Evolutionary conservation across 2,113 vertebrate genomes (phyloP).

Genomic region (Anhinga anhinga): DNA sequence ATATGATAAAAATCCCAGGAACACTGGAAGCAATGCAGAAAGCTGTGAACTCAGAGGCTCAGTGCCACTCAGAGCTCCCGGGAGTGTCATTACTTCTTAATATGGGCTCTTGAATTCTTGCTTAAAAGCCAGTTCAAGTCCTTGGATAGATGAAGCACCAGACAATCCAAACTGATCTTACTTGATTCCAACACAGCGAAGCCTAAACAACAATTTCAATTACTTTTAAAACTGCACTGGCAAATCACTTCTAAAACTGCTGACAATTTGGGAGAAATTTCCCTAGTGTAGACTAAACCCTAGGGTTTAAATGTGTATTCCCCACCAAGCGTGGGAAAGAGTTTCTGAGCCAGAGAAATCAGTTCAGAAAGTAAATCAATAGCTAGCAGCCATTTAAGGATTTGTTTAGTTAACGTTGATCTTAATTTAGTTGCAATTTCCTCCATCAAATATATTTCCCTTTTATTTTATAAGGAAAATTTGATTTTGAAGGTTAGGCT

Average conservation of each 20-base stretch:
- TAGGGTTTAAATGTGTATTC: not conserved
- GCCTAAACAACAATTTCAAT: not conserved
- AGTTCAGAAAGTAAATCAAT: constrained; percentile 36
- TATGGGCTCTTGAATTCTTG: not conserved
- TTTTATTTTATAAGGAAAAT: constrained; percentile 27
- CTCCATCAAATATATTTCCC: not conserved
- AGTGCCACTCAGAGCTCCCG: not conserved
- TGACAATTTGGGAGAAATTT: not conserved
- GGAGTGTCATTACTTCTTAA: not conserved
- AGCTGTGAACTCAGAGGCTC: not conserved
- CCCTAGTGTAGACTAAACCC: not conserved
- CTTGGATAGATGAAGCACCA: not conserved
- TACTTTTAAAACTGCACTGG: not conserved
- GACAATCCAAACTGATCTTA: not conserved
- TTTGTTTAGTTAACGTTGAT: not conserved
- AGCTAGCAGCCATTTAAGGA: not conserved
- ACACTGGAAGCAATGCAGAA: not conserved
- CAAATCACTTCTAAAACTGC: not conserved
- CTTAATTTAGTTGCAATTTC: constrained; percentile 24
- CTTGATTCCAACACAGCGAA: not conserved
- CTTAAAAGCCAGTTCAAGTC: not conserved
- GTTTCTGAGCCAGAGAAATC: constrained; percentile 10
- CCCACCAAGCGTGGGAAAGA: not conserved
- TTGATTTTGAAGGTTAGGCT: not conserved
- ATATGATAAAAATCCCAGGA: not conserved